Evolutionary conservation across 1,140 invertebrate species (phyloP).

Genomic region (Drosophila rufa): DNA sequence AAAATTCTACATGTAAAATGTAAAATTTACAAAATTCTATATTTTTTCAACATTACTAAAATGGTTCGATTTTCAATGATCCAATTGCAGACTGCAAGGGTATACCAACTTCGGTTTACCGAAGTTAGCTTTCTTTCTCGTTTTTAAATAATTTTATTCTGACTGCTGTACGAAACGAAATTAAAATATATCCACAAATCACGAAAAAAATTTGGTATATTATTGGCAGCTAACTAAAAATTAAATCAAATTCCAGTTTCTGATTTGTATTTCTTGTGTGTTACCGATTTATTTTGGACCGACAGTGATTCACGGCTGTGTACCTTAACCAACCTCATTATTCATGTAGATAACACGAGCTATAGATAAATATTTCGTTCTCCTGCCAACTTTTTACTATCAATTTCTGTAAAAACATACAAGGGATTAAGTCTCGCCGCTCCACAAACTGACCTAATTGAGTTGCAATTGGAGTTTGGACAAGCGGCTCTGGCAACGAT

Average conservation of each 20-base stretch:
- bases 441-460: conserved; percentile 27
- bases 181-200: background rate
- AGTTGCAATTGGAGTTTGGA: conserved; percentile 36
- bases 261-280: background rate
- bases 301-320: background rate
- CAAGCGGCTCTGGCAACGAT: background rate
- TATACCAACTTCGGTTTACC: too few relatives aligned
- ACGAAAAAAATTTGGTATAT: background rate
- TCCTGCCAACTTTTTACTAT: background rate
- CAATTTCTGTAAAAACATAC: conserved; percentile 18
- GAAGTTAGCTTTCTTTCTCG: too few relatives aligned
- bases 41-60: too few relatives aligned
- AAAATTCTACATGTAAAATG: too few relatives aligned
- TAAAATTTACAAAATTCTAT: too few relatives aligned
- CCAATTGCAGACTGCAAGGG: too few relatives aligned
- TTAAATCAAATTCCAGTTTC: background rate
- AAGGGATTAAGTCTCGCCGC: conserved; percentile 6
- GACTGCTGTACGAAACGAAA: background rate
- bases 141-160: too few relatives aligned
- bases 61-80: too few relatives aligned
- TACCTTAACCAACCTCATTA: conserved; percentile 10
- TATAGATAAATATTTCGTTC: conserved; percentile 16
- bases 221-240: background rate
- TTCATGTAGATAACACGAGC: conserved; percentile 15
- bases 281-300: background rate